Percentiles rank a stretch among this genome's conserved stretches.
phyloP scores from a whole-genome alignment of 2,888 invertebrate genomes.

The Ormyrus nitidulus region DNA sequence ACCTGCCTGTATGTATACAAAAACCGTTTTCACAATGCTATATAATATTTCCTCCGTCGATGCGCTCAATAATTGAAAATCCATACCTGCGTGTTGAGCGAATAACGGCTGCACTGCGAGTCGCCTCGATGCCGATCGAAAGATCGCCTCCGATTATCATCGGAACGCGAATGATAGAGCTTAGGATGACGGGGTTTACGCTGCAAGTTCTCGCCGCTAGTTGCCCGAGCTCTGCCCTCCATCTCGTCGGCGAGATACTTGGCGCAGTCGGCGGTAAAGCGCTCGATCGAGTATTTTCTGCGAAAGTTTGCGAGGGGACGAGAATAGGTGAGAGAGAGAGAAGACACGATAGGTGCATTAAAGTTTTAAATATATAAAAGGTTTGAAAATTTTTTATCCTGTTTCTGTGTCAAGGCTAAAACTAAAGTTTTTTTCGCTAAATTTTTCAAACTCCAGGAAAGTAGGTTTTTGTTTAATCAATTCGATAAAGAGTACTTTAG shows the following conservation, averaged over 20 bases:
- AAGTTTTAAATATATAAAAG: not conserved
- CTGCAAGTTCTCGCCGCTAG: constrained; percentile 68
- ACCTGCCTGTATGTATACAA: too few relatives aligned
- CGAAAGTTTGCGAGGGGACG: not conserved
- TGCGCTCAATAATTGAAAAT: not conserved
- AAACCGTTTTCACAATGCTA: too few relatives aligned
- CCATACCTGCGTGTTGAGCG: constrained; percentile 60
- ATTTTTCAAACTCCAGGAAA: too few relatives aligned
- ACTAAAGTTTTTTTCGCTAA: too few relatives aligned
- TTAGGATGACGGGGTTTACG: constrained; percentile 67
- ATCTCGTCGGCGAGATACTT: constrained; percentile 66
- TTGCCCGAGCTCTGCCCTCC: constrained; percentile 67
- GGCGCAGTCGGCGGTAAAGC: constrained; percentile 65
- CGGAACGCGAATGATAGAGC: constrained; percentile 71
- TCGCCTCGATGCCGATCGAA: constrained; percentile 70
- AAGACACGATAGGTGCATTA: constrained; percentile 20
- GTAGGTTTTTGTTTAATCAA: too few relatives aligned
- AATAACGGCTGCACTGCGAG: constrained; percentile 66
- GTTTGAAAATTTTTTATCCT: too few relatives aligned
- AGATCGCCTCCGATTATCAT: constrained; percentile 70
- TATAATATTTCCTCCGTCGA: too few relatives aligned
- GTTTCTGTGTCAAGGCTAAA: too few relatives aligned
- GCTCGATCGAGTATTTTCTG: constrained; percentile 68
- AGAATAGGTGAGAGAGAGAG: not conserved
- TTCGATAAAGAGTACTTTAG: too few relatives aligned